These are phyloP conservation scores for Nomada goodeniana DNA, from an alignment of 2,888 invertebrate genomes.

Conservation along the genomic window DNA sequence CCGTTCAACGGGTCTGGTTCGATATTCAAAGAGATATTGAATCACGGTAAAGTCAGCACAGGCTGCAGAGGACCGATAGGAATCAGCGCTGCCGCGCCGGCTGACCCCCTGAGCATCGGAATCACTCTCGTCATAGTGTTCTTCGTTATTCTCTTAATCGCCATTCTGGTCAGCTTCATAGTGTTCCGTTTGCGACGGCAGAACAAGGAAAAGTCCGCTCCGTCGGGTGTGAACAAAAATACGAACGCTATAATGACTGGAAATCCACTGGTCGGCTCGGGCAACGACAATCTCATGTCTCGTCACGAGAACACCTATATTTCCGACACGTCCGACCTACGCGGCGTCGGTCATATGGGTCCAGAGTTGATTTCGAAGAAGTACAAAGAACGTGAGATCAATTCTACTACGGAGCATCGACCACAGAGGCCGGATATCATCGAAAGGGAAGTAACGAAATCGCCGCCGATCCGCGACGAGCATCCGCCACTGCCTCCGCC, in stretches of 20 bases:
- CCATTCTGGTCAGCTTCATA: slow-evolving; percentile 95
- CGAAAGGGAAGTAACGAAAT: slow-evolving; percentile 94
- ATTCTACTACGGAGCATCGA: slow-evolving; percentile 81
- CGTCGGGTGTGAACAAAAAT: slow-evolving; percentile 91
- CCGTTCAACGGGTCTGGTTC: slow-evolving; percentile 95
- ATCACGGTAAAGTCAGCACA: slow-evolving; percentile 89
- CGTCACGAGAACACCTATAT: slow-evolving; percentile 88
- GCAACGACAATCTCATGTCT: slow-evolving; percentile 89
- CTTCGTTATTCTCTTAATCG: slow-evolving; percentile 95
- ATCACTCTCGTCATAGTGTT: slow-evolving; percentile 97
- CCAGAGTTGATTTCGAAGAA: slow-evolving; percentile 95
- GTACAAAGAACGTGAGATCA: slow-evolving; percentile 94
- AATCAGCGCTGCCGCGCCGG: slow-evolving; percentile 90
- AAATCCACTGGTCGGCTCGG: slow-evolving; percentile 88
- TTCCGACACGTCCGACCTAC: slow-evolving; percentile 88
- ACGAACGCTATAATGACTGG: slow-evolving; percentile 90
- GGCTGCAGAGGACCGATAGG: slow-evolving; percentile 92
- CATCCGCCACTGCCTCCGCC: slow-evolving; percentile 92
- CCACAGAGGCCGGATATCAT: slow-evolving; percentile 96
- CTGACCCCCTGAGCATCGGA: slow-evolving; percentile 96
- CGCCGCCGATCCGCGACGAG: slow-evolving; percentile 92
- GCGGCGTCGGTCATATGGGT: slow-evolving; percentile 91
- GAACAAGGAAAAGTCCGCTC: slow-evolving; percentile 93
- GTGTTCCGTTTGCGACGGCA: slow-evolving; percentile 95
- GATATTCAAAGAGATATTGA: slow-evolving; percentile 89